Conservation (phyloP, 2,888 invertebrate species). For the Drosophila borborema region DNA sequence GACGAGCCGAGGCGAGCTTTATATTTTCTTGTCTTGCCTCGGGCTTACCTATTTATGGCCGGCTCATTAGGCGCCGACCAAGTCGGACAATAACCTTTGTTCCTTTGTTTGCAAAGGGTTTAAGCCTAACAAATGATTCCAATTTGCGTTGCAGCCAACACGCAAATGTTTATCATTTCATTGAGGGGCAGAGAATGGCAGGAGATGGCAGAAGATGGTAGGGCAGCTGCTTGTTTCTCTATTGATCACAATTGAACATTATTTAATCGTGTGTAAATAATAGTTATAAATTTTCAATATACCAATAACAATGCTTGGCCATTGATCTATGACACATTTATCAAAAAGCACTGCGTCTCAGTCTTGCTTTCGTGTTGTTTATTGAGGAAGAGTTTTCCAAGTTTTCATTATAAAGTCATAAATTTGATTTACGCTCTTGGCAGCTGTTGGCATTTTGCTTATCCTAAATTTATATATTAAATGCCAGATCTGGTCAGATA, state of each 20-base stretch:
- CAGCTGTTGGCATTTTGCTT: slow-evolving; percentile 64
- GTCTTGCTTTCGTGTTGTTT: too few relatives aligned
- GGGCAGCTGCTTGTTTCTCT: neutral
- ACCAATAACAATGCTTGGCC: slow-evolving; percentile 26
- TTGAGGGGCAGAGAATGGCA: neutral
- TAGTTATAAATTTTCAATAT: slow-evolving; percentile 65
- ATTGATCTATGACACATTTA: slow-evolving; percentile 38
- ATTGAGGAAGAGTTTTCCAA: slow-evolving; percentile 20
- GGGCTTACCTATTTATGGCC: slow-evolving; percentile 49
- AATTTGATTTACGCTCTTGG: slow-evolving; percentile 65
- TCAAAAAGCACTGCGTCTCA: slow-evolving; percentile 15
- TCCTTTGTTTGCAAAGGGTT: slow-evolving; percentile 68
- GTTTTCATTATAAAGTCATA: slow-evolving; percentile 71
- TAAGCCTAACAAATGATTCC: slow-evolving; percentile 70
- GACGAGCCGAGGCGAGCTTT: slow-evolving; percentile 17
- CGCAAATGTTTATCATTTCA: slow-evolving; percentile 21
- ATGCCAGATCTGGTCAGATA: slow-evolving; percentile 13
- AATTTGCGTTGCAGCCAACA: slow-evolving; percentile 56
- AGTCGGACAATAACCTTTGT: neutral
- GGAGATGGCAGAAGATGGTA: neutral
- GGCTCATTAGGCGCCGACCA: slow-evolving; percentile 62
- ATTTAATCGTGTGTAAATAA: slow-evolving; percentile 82
- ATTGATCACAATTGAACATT: slow-evolving; percentile 54
- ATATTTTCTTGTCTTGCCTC: slow-evolving; percentile 45
- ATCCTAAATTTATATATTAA: slow-evolving; percentile 1